Conservation (phyloP, 2,797 vertebrate genomes). For the Hemibagrus guttatus region DNA sequence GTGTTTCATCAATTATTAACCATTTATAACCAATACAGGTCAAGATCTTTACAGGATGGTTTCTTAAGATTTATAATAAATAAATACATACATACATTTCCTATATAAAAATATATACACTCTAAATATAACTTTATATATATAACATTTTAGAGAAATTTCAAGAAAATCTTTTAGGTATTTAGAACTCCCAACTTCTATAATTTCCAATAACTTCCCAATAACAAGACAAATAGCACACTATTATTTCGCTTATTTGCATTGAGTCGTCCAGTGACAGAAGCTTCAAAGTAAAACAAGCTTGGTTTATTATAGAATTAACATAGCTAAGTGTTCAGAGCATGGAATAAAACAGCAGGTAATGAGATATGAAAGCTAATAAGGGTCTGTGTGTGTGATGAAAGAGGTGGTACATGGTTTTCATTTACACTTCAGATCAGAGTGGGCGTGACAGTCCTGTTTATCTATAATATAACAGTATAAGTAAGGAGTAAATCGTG, state of each 20-base stretch:
- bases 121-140: too few relatives aligned
- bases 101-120: too few relatives aligned
- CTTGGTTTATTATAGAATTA: conserved; percentile 43
- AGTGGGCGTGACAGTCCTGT: background rate
- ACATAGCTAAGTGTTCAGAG: conserved; percentile 39
- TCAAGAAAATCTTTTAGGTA: too few relatives aligned
- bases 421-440: conserved; percentile 12
- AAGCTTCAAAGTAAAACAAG: conserved; percentile 56
- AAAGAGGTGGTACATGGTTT: background rate
- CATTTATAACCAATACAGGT: too few relatives aligned
- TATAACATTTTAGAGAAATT: too few relatives aligned
- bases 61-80: too few relatives aligned
- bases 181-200: too few relatives aligned
- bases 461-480: background rate
- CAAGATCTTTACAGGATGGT: too few relatives aligned
- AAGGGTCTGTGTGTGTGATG: background rate
- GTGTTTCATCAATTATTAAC: too few relatives aligned
- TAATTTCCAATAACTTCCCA: too few relatives aligned
- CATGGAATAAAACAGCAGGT: conserved; percentile 41
- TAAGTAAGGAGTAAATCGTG: background rate
- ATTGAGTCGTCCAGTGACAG: conserved; percentile 37
- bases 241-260: conserved; percentile 33
- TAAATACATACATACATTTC: too few relatives aligned
- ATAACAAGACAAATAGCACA: background rate
- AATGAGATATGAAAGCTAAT: conserved; percentile 54